Evolutionary conservation across 2,888 invertebrate species (phyloP).

Genomic region (Malthinus seriepunctatus): DNA sequence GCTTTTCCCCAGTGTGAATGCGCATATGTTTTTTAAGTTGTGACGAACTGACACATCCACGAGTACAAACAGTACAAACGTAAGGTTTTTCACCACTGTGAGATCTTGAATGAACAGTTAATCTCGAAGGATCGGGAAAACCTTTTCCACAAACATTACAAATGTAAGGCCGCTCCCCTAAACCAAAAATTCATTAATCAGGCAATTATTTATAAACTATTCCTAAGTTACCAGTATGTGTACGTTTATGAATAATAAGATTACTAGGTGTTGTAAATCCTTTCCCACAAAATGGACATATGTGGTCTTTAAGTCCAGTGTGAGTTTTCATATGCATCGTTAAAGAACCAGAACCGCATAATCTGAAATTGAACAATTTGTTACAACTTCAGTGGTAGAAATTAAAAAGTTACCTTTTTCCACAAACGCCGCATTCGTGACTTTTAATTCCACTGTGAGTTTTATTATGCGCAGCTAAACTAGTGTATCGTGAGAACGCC

Average conservation of each 20-base stretch:
- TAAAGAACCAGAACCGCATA: slow-evolving; percentile 52
- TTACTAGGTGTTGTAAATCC: slow-evolving; percentile 53
- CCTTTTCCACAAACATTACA: slow-evolving; percentile 56
- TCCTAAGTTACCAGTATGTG: slow-evolving; percentile 46
- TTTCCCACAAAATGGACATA: slow-evolving; percentile 52
- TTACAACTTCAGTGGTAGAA: neutral
- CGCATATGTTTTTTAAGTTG: slow-evolving; percentile 54
- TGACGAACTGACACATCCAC: slow-evolving; percentile 52
- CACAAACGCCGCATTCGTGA: slow-evolving; percentile 51
- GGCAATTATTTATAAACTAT: no score
- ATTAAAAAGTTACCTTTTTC: slow-evolving; percentile 45
- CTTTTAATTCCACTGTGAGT: slow-evolving; percentile 51
- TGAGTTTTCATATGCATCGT: slow-evolving; percentile 59
- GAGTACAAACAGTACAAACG: slow-evolving; percentile 42
- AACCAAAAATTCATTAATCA: slow-evolving; percentile 35
- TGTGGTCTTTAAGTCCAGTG: slow-evolving; percentile 52
- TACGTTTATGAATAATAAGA: slow-evolving; percentile 51
- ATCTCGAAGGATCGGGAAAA: slow-evolving; percentile 57
- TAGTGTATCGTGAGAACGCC: slow-evolving; percentile 51
- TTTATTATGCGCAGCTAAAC: slow-evolving; percentile 50
- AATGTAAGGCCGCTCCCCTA: slow-evolving; percentile 52
- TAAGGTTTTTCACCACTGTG: slow-evolving; percentile 57
- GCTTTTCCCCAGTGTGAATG: slow-evolving; percentile 57
- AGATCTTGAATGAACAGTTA: slow-evolving; percentile 56
- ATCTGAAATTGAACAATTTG: slow-evolving; percentile 36